phyloP scores from a whole-genome alignment of 2,113 vertebrate genomes.

The Tringa solitaria region DNA sequence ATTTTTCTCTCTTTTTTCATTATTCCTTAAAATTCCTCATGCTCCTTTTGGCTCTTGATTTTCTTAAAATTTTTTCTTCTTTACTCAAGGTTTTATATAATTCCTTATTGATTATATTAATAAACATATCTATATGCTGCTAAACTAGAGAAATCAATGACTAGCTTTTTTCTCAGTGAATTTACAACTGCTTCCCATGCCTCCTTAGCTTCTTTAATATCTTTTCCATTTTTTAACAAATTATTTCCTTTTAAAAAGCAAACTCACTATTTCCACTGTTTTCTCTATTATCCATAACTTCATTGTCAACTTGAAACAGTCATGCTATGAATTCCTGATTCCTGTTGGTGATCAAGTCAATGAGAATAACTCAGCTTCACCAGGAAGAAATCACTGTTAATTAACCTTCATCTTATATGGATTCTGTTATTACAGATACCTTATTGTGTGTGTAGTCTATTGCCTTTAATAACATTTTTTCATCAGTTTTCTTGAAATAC shows the following conservation, averaged over 20 bases:
- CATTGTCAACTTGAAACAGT: background rate
- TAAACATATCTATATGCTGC: background rate
- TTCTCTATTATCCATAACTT: background rate
- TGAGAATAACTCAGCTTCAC: background rate
- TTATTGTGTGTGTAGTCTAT: background rate
- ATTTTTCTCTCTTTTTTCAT: accelerated
- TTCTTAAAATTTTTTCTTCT: background rate
- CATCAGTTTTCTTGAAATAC: background rate
- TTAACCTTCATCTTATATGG: background rate
- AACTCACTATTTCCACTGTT: background rate
- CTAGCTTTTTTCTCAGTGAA: background rate
- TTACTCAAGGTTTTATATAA: background rate
- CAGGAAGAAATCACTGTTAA: background rate
- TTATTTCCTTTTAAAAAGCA: background rate
- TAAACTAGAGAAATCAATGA: background rate
- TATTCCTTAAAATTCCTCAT: background rate
- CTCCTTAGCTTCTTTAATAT: background rate
- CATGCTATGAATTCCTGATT: background rate
- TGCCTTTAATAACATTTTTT: background rate
- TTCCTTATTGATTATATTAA: background rate
- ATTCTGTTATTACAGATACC: background rate
- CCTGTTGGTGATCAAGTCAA: background rate
- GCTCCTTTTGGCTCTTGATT: background rate
- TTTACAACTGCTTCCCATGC: background rate
- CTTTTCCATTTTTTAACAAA: background rate